Evolutionary conservation across 2,113 vertebrate genomes (phyloP), one percentile per base, ranked within the genome.

Genomic region (Mirza zaza): DNA sequence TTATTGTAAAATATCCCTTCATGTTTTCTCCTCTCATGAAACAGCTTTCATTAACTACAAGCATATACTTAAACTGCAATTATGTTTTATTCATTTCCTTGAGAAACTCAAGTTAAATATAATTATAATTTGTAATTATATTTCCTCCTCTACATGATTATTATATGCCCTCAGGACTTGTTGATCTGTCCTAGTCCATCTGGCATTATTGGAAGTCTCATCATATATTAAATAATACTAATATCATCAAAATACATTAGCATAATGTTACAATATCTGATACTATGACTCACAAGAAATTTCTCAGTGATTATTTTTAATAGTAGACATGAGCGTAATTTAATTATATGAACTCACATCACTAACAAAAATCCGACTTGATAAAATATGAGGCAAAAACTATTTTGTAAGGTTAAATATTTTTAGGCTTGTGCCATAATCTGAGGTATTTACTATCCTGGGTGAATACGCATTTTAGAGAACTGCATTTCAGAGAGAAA

Each of bases 91-190:
- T 98, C 89, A 98, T 98, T 97, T 98, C 96, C 90, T 97, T 90
- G 87, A 96, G 96, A 98, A 98, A 95, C 52, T 96, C 39, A 95
- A 90, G 87, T 85, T 12, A 95, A 97, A 97, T 97, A 96, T 97
- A 98, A 98, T 98, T 98, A 97, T 95, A 95, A 97, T 98, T 96
- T 98, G 17, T 98, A 98, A 98, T 98, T 98, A 98, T 80, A 97
- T 6, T 0, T 97, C 1, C 29, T 97, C 32, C 12, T 87, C 63
- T 96, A 17, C 52, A 94, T 97, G 81, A 98, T 96, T 94, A 17
- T 91, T 84, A 90, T 95, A 98, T 96, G 95, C 97, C 95, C 98
- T 95, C 67, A 90, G 98, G 97, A 98, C 94, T 97, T 98, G 94
- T 97, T 98, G 93, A 96, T 97, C 65, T 89, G 42, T 96, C 87